These are phyloP conservation scores for Dynastes maya DNA, from an alignment of 2,888 invertebrate species.

Conservation along the genomic window DNA sequence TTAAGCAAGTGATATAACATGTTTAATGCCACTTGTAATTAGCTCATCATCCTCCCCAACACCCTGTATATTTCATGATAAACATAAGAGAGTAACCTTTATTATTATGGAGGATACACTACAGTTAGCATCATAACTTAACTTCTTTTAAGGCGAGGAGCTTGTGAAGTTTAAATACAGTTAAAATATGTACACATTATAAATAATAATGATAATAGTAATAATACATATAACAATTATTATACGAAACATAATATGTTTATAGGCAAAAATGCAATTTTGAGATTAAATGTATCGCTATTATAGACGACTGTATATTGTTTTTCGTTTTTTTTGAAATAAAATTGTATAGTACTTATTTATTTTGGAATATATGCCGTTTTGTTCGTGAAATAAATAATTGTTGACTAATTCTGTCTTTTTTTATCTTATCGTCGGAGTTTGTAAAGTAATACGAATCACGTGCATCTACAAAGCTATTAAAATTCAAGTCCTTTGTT, in stretches of 20 bases:
- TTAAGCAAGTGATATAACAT: no score
- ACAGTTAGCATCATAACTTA: no score
- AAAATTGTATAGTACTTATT: conserved; percentile 19
- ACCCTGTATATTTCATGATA: no score
- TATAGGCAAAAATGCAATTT: background rate
- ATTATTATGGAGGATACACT: background rate
- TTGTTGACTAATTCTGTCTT: conserved; percentile 18
- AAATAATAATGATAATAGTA: background rate
- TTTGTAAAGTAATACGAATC: no score
- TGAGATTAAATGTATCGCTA: background rate
- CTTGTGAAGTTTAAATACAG: background rate
- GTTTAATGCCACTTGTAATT: no score
- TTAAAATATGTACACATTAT: conserved; percentile 1
- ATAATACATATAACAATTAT: background rate
- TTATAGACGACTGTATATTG: conserved; percentile 27
- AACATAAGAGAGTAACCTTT: no score
- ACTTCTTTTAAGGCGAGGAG: no score
- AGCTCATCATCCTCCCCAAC: no score
- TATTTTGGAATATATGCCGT: conserved; percentile 14
- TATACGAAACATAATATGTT: background rate
- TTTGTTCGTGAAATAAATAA: conserved; percentile 30
- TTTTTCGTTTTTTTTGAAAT: conserved; percentile 20
- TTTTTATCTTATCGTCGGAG: conserved; percentile 8
- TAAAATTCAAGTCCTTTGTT: no score
- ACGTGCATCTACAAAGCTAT: no score